Evolutionary conservation across 2,113 vertebrate genomes (phyloP), one percentile per base, ranked within the genome.

Genomic region (Hippoglossus stenolepis): DNA sequence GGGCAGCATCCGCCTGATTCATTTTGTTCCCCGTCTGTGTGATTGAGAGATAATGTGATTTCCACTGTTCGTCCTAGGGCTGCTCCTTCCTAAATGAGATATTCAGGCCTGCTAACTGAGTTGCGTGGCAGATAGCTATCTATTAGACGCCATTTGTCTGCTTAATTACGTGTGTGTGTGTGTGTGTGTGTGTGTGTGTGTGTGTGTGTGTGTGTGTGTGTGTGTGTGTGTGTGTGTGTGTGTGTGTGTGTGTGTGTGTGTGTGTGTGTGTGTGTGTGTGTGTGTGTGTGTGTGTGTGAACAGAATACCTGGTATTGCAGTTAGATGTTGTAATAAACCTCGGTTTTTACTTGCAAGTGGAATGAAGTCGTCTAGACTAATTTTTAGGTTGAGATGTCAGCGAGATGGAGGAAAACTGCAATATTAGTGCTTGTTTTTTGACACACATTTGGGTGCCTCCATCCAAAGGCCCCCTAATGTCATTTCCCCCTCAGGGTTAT

Each of bases 41-140:
- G 89, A 91, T 86, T 64, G 85, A 85, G 79, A 86, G 82, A 87
- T 91, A 87, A 92, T 89, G 80, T 75, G 83, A 90, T 92, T 90
- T 91, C 73, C 75, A 70, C 80, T 75, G 80, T 75, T 75, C 6
- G 79, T 89, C 89, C 88, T 77, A 56, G 67, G 85, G 87, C 88
- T 82, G 88, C 84, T 86, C 64, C 75, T 60, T 80, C 58, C 73
- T 84, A 80, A 90, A 91, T 87, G 86, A 87, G 71, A 73, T 68
- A 65, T 85, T 86, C 73, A 83, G 84, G 84, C 63, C 76, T 1
- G 47, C 81, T 91, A 88, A 87, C 83, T 45, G 81, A 87, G 82
- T 85, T 89, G 80, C n/a, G 13, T 62, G 62, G 75, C 77, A 87
- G 89, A 90, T 91, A 82, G 77, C 65, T 47, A 85, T 88, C 87